Evolutionary conservation across 2,113 vertebrate genomes (phyloP).

Genomic region (Chionis minor): DNA sequence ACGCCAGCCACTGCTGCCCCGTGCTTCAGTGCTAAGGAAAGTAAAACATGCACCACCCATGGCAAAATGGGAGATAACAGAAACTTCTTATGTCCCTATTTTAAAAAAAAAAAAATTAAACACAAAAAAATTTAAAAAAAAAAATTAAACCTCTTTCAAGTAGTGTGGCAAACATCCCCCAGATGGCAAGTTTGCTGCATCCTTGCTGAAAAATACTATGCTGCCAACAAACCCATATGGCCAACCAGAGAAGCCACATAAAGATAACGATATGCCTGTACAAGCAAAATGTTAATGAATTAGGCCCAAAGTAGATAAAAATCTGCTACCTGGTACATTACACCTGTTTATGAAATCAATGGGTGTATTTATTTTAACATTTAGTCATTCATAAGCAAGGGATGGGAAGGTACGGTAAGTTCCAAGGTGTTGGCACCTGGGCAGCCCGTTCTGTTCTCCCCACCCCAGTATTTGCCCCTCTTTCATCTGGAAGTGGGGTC

Average conservation of each 20-base stretch:
- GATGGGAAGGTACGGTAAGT: neutral
- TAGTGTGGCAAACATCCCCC: neutral
- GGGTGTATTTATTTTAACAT: neutral
- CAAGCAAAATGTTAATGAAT: slow-evolving; percentile 40
- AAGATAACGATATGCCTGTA: neutral
- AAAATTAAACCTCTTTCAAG: neutral
- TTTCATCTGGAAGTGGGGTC: neutral
- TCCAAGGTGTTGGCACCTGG: neutral
- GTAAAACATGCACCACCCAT: neutral
- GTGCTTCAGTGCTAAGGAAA: neutral
- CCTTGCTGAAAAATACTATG: slow-evolving; percentile 23
- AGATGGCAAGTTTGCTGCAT: slow-evolving; percentile 41
- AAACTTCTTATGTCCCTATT: neutral
- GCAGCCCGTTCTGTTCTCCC: neutral
- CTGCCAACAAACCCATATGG: slow-evolving; percentile 50
- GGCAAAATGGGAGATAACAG: neutral
- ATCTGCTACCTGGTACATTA: slow-evolving; percentile 36
- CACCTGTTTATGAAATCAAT: neutral
- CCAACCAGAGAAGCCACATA: slow-evolving; percentile 9
- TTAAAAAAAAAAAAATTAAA: neutral
- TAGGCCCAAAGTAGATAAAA: slow-evolving; percentile 18
- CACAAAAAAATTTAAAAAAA: neutral
- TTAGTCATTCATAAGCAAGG: neutral
- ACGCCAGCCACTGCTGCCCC: fast-evolving
- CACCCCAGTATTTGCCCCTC: neutral